Evolutionary conservation across 53 echinoderm and acorn worm genomes (phyloP), one percentile per base, ranked within the genome.

Genomic region (Mesocentrotus franciscanus): DNA sequence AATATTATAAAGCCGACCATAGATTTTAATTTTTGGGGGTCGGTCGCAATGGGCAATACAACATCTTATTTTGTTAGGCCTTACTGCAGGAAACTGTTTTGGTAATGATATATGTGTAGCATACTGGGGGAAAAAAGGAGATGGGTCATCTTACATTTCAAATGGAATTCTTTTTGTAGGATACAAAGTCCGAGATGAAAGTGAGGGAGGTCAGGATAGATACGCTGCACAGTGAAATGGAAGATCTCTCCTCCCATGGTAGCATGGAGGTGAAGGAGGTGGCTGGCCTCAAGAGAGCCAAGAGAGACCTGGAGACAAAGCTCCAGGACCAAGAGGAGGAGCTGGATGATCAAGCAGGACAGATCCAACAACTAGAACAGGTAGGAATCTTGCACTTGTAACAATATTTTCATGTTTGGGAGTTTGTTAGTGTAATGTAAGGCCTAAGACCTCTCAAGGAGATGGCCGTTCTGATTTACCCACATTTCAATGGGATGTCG

Each of bases 291-390:
- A 99, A 99, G 95, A 96, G 96, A 39, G 96, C 97, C 62, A 98
- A 95, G 97, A 96, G 99, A 62, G 98, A 98, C 18, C 94, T 99
- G 20, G 97, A 99, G 94, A 95, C 98, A 13, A 99, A 99, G 95
- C 96, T 97, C n/a, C 96, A 97, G 55, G 99, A 99, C 93, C 97
- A 97, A 55, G 99, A 99, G 66, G 99, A 99, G 36, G 99, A 99
- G 66, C 87, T 99, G 14, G 99, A 99, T 95, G 99, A 99, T 42
- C 99, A 99, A 85, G 99, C 99, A 26, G 99, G 99, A 32, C 97
- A 98, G 95, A 98, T 99, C 74, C 97, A 98, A 49, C 96, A 96
- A 66, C 96, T 99, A 84, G 97, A 97, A 95, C 99, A 99, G 95
- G 97, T 97, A 90, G 29, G 90, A 26, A 64, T 16, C 16, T 15